Conservation (phyloP, 1,140 invertebrate species). For the Ctenoplectra terminalis region DNA sequence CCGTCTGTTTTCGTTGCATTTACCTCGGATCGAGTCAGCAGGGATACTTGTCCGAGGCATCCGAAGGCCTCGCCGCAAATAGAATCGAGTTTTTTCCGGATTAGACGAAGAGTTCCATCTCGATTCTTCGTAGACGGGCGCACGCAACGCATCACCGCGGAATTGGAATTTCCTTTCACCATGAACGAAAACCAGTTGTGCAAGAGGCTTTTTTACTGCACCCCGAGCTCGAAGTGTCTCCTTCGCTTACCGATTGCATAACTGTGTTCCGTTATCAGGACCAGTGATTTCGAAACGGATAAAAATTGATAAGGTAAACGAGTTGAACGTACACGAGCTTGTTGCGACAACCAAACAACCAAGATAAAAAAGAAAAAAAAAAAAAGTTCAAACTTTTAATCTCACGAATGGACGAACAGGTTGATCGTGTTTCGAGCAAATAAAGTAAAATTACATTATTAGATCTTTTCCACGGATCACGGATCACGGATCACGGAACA, state of each 20-base stretch:
- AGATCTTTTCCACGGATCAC: constrained; percentile 11
- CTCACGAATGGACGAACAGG: background rate
- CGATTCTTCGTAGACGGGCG: constrained; percentile 49
- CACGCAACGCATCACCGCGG: constrained; percentile 56
- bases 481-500: constrained; percentile 36
- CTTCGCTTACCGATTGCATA: constrained; percentile 25
- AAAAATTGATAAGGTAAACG: constrained; percentile 34
- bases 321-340: background rate
- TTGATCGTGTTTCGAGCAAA: constrained; percentile 1
- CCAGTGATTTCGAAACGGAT: constrained; percentile 43
- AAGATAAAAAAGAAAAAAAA: background rate
- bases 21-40: constrained; percentile 31
- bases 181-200: constrained; percentile 61
- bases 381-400: background rate
- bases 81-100: constrained; percentile 50
- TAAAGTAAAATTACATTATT: constrained; percentile 18
- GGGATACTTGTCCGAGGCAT: constrained; percentile 36
- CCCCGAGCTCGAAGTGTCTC: background rate
- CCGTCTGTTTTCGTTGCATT: constrained; percentile 11
- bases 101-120: constrained; percentile 41
- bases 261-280: constrained; percentile 17
- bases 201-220: constrained; percentile 38
- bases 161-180: constrained; percentile 70
- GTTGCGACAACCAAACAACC: background rate
- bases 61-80: constrained; percentile 46